Conservation (phyloP, 2,113 vertebrate genomes). For the Pygoscelis adeliae region DNA sequence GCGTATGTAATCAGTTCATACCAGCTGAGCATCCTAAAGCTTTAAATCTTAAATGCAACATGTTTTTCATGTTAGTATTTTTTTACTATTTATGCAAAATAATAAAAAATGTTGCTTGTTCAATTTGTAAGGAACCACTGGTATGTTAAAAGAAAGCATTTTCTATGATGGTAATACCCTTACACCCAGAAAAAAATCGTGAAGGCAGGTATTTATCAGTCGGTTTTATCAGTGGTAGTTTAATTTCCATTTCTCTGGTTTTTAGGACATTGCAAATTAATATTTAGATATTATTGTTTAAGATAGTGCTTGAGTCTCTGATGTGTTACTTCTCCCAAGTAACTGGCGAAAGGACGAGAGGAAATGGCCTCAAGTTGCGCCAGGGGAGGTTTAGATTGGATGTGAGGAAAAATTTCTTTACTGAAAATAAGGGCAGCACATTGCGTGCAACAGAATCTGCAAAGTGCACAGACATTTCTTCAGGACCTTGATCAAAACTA, state of each 20-base stretch:
- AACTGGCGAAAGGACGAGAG: too few species aligned
- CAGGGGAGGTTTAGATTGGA: too few species aligned
- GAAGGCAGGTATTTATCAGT: not conserved
- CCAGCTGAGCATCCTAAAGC: not conserved
- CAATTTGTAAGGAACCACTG: not conserved
- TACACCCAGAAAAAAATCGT: accelerated
- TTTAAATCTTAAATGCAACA: not conserved
- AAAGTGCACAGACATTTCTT: not conserved
- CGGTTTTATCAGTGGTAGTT: not conserved
- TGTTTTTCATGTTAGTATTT: not conserved
- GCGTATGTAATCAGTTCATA: not conserved
- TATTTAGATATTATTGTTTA: not conserved
- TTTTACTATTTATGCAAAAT: not conserved
- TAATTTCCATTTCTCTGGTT: not conserved
- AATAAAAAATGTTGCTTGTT: not conserved
- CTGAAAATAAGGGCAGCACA: not conserved
- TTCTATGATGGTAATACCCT: not conserved
- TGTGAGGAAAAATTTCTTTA: too few species aligned
- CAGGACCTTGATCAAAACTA: not conserved
- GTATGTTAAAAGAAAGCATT: not conserved
- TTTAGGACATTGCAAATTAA: not conserved
- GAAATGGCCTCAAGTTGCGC: too few species aligned
- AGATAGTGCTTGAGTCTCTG: not conserved
- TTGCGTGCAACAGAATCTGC: not conserved
- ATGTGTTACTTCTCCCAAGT: too few species aligned